phyloP scores from a whole-genome alignment of 2,888 invertebrate genomes.

The Dryobota labecula region DNA sequence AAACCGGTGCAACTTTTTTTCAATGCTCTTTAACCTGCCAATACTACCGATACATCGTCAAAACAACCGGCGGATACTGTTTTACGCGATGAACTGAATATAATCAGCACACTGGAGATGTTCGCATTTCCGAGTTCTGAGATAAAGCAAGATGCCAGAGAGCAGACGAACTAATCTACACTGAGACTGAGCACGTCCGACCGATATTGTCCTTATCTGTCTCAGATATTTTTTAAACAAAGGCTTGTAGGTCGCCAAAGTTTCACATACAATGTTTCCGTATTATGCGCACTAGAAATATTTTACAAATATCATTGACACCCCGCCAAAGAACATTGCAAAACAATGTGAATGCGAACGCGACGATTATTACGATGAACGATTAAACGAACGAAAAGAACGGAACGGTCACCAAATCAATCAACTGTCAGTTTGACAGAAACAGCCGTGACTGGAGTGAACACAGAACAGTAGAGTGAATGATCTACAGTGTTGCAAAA shows the following conservation, averaged over 20 bases:
- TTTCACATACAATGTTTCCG: constrained; percentile 27
- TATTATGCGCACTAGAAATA: constrained; percentile 49
- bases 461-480: background rate
- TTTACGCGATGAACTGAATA: constrained; percentile 77
- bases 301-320: constrained; percentile 53
- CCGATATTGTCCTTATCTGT: constrained; percentile 66
- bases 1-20: constrained; percentile 28
- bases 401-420: background rate
- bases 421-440: constrained; percentile 45
- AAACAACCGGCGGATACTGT: constrained; percentile 69
- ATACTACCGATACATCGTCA: constrained; percentile 63
- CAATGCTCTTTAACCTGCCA: constrained; percentile 39
- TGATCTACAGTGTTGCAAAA: no score
- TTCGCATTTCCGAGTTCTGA: constrained; percentile 78
- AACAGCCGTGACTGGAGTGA: constrained; percentile 8
- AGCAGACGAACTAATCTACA: constrained; percentile 90
- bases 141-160: constrained; percentile 75
- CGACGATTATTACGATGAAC: background rate
- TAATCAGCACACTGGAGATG: constrained; percentile 69
- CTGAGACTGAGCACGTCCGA: constrained; percentile 90
- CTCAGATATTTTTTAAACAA: constrained; percentile 48
- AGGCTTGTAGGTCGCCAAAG: constrained; percentile 28
- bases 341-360: constrained; percentile 43
- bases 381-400: constrained; percentile 9
- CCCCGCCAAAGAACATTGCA: constrained; percentile 56